Percentiles rank a stretch among this genome's conserved stretches.
These are phyloP conservation scores for Sarotherodon lohbergeri DNA, from an alignment of 2,113 vertebrate species.

Conservation along the genomic window DNA sequence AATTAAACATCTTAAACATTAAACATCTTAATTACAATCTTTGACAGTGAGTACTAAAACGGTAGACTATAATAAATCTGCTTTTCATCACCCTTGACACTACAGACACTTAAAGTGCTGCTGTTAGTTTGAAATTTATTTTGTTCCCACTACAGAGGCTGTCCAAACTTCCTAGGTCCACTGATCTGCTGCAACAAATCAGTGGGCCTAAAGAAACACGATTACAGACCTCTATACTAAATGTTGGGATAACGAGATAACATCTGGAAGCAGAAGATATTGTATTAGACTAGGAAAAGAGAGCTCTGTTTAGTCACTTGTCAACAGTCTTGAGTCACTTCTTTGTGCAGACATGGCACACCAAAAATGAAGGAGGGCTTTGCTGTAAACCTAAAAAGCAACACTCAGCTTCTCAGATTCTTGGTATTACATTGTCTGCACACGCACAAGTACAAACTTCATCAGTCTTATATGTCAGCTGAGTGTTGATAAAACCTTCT, in stretches of 20 bases:
- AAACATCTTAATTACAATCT: neutral
- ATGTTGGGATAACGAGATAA: neutral
- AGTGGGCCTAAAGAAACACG: neutral
- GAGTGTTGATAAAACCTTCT: neutral
- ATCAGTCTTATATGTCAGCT: neutral
- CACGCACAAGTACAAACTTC: neutral
- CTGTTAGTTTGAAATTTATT: neutral
- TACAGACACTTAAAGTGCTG: neutral
- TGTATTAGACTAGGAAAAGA: neutral
- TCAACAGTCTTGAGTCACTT: neutral
- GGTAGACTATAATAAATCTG: neutral
- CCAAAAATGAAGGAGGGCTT: neutral
- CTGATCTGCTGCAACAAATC: neutral
- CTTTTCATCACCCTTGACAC: neutral
- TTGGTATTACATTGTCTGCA: neutral
- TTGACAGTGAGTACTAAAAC: neutral
- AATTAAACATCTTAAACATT: neutral
- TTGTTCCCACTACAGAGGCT: neutral
- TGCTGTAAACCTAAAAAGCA: neutral
- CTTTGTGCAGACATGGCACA: neutral
- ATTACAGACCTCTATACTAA: neutral
- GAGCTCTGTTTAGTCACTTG: neutral
- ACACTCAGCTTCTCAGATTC: neutral
- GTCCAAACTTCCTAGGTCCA: neutral
- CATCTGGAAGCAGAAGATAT: neutral